Conservation (phyloP, 2,113 vertebrate genomes). For the Chaenocephalus aceratus region DNA sequence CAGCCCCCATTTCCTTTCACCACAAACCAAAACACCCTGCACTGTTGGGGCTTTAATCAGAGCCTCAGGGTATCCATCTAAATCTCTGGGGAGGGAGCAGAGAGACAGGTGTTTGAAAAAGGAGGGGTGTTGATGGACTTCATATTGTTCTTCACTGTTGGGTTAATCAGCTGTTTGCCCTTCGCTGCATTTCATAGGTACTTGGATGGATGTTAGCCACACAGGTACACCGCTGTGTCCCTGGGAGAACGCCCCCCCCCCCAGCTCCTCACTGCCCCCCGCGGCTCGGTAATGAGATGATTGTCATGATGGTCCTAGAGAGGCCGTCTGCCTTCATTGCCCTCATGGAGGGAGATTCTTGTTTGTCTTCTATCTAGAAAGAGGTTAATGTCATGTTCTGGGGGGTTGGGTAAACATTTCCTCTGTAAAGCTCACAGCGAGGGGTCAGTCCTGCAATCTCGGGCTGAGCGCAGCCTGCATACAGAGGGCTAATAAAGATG, state of each 20-base stretch:
- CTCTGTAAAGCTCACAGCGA: conserved; percentile 73
- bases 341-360: conserved; percentile 65
- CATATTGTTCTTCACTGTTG: conserved; percentile 43
- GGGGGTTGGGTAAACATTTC: conserved; percentile 78
- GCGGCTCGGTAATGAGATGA: conserved; percentile 76
- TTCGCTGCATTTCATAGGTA: conserved; percentile 61
- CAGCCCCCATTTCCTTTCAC: conserved; percentile 19
- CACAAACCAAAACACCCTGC: conserved; percentile 41
- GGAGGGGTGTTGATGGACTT: conserved; percentile 37
- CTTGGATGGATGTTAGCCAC: conserved; percentile 64
- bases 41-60: conserved; percentile 61
- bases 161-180: conserved; percentile 75
- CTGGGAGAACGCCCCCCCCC: conserved; percentile 53
- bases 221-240: conserved; percentile 45
- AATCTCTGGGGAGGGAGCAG: conserved; percentile 57
- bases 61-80: conserved; percentile 57
- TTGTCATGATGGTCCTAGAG: conserved; percentile 72
- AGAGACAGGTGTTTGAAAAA: conserved; percentile 18
- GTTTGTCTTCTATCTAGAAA: conserved; percentile 76
- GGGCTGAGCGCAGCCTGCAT: conserved; percentile 67
- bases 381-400: conserved; percentile 79
- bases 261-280: conserved; percentile 53
- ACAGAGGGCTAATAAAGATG: conserved; percentile 77
- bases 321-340: conserved; percentile 73
- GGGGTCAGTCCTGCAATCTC: conserved; percentile 79